Percentiles rank a stretch among this genome's conserved stretches.
phyloP scores from a whole-genome alignment of 64 coral and sea anemone genomes.

The Actinia equina region DNA sequence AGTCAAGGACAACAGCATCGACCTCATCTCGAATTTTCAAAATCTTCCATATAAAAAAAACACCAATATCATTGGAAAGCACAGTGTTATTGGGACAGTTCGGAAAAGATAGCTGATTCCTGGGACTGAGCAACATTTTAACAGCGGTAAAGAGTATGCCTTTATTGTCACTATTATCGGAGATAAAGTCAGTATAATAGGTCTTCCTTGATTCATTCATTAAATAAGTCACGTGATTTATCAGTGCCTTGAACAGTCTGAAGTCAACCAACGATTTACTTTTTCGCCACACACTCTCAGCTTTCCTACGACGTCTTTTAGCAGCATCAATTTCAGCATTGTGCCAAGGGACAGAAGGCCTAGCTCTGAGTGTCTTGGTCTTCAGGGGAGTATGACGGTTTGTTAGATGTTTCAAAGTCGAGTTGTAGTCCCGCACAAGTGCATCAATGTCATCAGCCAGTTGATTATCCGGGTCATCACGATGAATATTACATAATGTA shows the following conservation, averaged over 20 bases:
- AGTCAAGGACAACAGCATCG: neutral
- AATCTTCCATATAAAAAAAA: constrained; percentile 8
- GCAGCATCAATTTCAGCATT: neutral
- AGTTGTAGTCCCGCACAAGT: neutral
- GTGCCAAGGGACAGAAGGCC: neutral
- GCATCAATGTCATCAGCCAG: neutral
- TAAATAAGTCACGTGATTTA: neutral
- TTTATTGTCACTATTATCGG: neutral
- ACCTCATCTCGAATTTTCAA: neutral
- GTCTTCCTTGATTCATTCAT: neutral
- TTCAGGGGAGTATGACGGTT: neutral
- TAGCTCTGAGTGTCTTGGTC: neutral
- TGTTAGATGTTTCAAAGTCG: neutral
- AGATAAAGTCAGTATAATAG: neutral
- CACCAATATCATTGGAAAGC: neutral
- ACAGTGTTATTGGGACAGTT: neutral
- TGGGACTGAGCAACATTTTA: neutral
- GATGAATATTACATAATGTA: too few species aligned
- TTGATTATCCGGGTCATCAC: too few species aligned
- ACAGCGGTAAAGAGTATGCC: neutral
- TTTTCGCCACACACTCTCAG: neutral
- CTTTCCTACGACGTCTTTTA: neutral
- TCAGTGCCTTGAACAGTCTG: neutral
- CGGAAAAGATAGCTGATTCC: too few species aligned
- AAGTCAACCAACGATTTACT: neutral